Base-by-base conservation (phyloP, 1,140 invertebrate genomes). In the Apis cerana region DNA sequence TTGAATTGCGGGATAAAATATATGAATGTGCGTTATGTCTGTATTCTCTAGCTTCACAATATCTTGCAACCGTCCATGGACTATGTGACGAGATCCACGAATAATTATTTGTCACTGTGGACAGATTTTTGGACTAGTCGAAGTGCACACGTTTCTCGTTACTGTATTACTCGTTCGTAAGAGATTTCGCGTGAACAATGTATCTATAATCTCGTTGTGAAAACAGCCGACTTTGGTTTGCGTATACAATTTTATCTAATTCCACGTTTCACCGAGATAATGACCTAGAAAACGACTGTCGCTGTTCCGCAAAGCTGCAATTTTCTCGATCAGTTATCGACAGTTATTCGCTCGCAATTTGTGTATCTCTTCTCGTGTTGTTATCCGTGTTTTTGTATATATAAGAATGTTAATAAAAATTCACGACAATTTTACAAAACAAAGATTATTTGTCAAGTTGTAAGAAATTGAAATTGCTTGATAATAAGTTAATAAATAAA, bases 201-300 rank as follows among this genome's bases (percentile, higher is more conserved):
- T 12, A 12, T 2, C 27, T 52, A 72, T 56, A 33, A 23, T 9
- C 11, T 58, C 10, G 56, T 59, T 17, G n/a, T 21, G 8, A 17
- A 27, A 43, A 23, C 43, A 61, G n/a, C n/a, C 1, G n/a, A 50
- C 17, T 62, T 15, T 23, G 21, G 8, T 15, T 17, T 43, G 21
- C 23, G 12, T 17, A 9, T 62, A 76, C 19, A 9, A 9, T 27
- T 77, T 68, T 65, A 77, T 77, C 75, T 48, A 65, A 68, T 68
- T 56, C 9, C 64, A 77, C 52, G 21, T 77, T 68, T 58, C 52
- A 13, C 9, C 10, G 50, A 58, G 33, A 77, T 68, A 77, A 68
- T 68, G 50, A 68, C 27, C 21, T 58, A 48, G 52, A 43, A 72
- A 56, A 58, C 43, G 19, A 7, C 9, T 21, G 52, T 72, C 1